Conservation (phyloP, 2,113 vertebrate species). For the Seriola dumerili region DNA sequence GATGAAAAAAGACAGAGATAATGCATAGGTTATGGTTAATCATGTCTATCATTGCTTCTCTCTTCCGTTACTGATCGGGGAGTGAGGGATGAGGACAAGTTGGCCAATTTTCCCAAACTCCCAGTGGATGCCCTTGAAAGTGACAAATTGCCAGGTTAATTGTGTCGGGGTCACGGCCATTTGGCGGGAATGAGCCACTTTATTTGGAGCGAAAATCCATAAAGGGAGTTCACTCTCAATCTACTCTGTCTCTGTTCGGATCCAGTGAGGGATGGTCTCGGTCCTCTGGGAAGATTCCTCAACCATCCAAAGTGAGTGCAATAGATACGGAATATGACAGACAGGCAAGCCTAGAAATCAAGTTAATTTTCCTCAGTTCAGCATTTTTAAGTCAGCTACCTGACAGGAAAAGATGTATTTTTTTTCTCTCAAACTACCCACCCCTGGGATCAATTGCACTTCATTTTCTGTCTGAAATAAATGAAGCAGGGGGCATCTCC, state of each 20-base stretch:
- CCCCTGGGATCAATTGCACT: conserved; percentile 57
- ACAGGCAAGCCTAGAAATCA: conserved; percentile 27
- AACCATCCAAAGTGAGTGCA: conserved; percentile 37
- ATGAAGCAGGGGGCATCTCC: conserved; percentile 31
- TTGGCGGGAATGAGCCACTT: conserved; percentile 68
- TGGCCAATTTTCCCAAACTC: conserved; percentile 66
- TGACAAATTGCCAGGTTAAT: conserved; percentile 77
- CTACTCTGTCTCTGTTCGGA: conserved; percentile 33
- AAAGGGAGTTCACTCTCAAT: conserved; percentile 70
- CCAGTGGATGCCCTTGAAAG: conserved; percentile 72
- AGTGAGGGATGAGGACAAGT: conserved; percentile 69
- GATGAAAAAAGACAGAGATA: conserved; percentile 16
- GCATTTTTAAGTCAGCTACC: conserved; percentile 11
- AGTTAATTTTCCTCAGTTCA: conserved; percentile 49
- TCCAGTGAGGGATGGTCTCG: conserved; percentile 56
- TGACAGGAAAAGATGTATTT: conserved; percentile 36
- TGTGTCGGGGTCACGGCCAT: conserved; percentile 70
- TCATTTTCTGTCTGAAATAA: conserved; percentile 53
- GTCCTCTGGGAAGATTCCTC: conserved; percentile 48
- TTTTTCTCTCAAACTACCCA: conserved; percentile 3
- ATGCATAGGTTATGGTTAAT: conserved; percentile 43
- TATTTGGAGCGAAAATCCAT: conserved; percentile 79
- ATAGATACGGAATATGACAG: conserved; percentile 37
- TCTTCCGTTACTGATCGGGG: conserved; percentile 52
- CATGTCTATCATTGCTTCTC: conserved; percentile 48